These are phyloP conservation scores for Fukomys damarensis DNA, from an alignment of 2,113 vertebrate genomes.

Conservation along the genomic window DNA sequence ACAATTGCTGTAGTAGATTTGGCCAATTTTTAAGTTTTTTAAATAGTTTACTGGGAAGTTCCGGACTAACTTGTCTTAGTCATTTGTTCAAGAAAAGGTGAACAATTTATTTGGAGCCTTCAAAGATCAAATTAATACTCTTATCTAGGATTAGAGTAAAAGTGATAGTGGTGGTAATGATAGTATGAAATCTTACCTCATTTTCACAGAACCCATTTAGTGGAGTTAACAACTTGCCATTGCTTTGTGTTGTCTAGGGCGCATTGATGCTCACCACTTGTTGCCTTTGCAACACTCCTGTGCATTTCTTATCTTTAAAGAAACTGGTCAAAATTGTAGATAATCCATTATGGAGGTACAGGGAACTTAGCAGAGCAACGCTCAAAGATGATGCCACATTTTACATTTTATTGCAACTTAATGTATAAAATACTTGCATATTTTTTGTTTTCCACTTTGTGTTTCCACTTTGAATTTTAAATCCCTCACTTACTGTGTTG, in stretches of 20 bases:
- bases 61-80: not conserved
- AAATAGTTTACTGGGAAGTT: not conserved
- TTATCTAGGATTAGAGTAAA: not conserved
- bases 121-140: not conserved
- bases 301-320: not conserved
- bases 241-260: not conserved
- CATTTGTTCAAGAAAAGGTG: not conserved
- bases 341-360: not conserved
- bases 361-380: not conserved
- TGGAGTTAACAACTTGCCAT: not conserved
- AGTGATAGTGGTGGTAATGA: not conserved
- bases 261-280: not conserved
- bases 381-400: not conserved
- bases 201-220: not conserved
- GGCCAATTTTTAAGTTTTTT: not conserved
- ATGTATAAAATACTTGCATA: not conserved
- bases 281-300: not conserved
- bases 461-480: not conserved
- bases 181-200: not conserved
- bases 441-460: not conserved
- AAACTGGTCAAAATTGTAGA: not conserved
- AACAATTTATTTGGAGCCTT: not conserved
- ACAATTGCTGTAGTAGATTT: not conserved
- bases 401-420: slow-evolving; percentile 16
- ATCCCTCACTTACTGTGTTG: not conserved